phyloP scores from a whole-genome alignment of 2,797 vertebrate genomes.

The Acomys russatus region DNA sequence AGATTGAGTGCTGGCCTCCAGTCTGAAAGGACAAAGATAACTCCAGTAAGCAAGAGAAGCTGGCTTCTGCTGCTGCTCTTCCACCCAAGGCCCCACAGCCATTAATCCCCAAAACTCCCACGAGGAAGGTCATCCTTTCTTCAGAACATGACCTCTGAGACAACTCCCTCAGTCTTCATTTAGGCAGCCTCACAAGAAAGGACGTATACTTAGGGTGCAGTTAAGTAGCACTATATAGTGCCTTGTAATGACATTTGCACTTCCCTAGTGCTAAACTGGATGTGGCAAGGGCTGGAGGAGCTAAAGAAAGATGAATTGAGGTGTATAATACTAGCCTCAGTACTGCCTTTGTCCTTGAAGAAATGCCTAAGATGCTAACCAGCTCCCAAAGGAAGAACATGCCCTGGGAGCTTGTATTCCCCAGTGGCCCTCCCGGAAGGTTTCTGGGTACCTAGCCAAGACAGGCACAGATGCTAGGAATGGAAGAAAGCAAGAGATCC shows the following conservation, averaged over 20 bases:
- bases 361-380: neutral
- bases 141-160: neutral
- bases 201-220: neutral
- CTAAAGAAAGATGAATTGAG: neutral
- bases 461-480: neutral
- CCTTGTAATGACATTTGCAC: neutral
- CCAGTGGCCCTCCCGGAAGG: neutral
- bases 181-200: neutral
- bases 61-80: neutral
- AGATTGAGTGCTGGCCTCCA: constrained; percentile 95
- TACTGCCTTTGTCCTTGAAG: neutral
- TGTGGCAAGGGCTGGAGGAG: neutral
- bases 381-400: neutral
- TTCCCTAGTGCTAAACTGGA: neutral
- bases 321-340: neutral
- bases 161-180: neutral
- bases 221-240: neutral
- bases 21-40: constrained; percentile 86
- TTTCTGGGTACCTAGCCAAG: neutral
- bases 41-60: neutral
- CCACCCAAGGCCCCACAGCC: accelerated
- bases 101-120: neutral
- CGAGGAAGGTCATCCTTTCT: neutral
- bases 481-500: neutral
- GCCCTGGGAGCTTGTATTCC: neutral